Evolutionary conservation across 2,797 vertebrate species (phyloP).

Genomic region (Erpetoichthys calabaricus): DNA sequence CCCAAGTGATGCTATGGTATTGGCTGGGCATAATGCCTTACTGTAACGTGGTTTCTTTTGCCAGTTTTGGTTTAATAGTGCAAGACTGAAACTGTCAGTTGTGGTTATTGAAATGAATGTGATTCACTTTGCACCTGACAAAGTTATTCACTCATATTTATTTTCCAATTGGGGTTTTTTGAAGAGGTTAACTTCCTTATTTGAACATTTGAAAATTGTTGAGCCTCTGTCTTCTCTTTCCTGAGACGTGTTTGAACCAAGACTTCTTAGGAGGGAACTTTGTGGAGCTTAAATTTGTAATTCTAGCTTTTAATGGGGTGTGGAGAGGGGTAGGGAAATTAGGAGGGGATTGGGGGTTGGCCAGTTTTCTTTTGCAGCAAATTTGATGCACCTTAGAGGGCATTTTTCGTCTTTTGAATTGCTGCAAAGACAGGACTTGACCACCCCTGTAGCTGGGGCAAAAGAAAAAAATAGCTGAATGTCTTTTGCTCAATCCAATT

Average conservation of each 20-base stretch:
- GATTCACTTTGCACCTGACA: too few species aligned
- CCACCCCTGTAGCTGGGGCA: conserved; percentile 3
- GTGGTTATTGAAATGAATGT: too few species aligned
- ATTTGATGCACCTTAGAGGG: conserved; percentile 47
- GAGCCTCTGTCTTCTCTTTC: conserved; percentile 2
- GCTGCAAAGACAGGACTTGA: conserved; percentile 48
- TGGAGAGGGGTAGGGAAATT: conserved; percentile 43
- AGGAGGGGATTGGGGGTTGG: conserved; percentile 26
- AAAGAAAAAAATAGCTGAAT: conserved; percentile 33
- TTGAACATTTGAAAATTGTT: conserved; percentile 14
- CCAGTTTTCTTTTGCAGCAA: conserved; percentile 28
- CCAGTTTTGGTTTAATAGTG: too few species aligned
- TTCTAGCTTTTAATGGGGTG: conserved; percentile 18
- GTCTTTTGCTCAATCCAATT: conserved; percentile 60
- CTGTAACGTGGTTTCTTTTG: too few species aligned
- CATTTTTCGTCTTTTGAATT: conserved; percentile 62
- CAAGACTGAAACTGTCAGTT: too few species aligned
- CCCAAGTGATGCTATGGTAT: too few species aligned
- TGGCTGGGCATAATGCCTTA: too few species aligned
- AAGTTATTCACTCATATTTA: too few species aligned
- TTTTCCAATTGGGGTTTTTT: too few species aligned
- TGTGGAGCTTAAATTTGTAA: conserved; percentile 4
- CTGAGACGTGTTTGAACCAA: not conserved
- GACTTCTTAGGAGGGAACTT: conserved; percentile 18
- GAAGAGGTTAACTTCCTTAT: too few species aligned